phyloP scores from a whole-genome alignment of 2,113 vertebrate species.

The Oreochromis aureus region DNA sequence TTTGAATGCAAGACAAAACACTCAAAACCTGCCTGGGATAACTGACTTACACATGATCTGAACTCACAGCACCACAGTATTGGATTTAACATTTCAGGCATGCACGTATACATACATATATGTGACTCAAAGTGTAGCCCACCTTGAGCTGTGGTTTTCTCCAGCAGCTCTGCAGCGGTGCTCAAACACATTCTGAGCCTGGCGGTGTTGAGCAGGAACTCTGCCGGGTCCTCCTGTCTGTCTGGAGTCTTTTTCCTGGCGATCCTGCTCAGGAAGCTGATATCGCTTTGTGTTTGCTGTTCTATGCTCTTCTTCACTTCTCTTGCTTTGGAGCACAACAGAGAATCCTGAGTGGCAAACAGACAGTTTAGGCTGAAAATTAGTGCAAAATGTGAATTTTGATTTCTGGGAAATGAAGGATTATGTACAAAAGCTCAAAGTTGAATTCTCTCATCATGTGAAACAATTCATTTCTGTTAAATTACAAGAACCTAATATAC shows the following conservation, averaged over 20 bases:
- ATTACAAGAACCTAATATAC: not conserved
- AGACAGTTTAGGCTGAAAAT: not conserved
- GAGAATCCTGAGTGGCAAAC: conserved; percentile 42
- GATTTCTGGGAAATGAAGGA: not conserved
- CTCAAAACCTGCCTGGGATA: not conserved
- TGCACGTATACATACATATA: not conserved
- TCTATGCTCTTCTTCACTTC: not conserved
- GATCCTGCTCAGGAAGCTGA: conserved; percentile 57
- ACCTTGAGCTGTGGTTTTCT: conserved; percentile 5
- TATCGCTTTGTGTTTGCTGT: not conserved
- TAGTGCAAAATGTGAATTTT: not conserved
- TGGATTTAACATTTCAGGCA: not conserved
- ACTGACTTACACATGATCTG: fast-evolving
- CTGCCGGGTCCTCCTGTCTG: conserved; percentile 45
- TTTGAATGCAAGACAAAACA: not conserved
- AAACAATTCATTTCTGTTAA: not conserved
- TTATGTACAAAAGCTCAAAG: not conserved
- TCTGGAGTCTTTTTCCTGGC: conserved; percentile 46
- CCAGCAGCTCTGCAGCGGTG: conserved; percentile 47
- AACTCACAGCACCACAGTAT: not conserved
- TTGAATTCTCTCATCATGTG: not conserved
- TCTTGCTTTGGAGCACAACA: conserved; percentile 24
- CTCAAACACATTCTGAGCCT: conserved; percentile 56
- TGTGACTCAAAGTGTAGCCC: not conserved
- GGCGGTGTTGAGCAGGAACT: conserved; percentile 66